phyloP scores from a whole-genome alignment of 1,140 invertebrate genomes.

The Drosophila fuyamai region DNA sequence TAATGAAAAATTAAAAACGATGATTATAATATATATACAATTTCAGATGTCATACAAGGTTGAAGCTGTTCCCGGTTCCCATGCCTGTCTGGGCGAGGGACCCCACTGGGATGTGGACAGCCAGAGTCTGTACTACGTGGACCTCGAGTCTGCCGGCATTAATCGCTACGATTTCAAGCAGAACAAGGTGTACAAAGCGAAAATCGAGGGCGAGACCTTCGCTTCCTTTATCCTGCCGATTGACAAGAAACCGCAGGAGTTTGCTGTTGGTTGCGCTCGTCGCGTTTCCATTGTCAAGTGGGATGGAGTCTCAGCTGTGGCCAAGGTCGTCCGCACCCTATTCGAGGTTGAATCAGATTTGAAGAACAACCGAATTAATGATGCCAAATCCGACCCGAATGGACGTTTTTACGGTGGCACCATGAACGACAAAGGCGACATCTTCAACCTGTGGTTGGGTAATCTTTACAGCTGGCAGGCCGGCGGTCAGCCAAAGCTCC shows the following conservation, averaged over 20 bases:
- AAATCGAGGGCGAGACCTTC: conserved; percentile 85
- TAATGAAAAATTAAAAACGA: conserved; percentile 5
- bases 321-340: conserved; percentile 85
- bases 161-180: conserved; percentile 87
- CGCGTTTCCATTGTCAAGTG: conserved; percentile 88
- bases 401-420: conserved; percentile 90
- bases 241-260: conserved; percentile 86
- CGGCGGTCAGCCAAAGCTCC: conserved; percentile 87
- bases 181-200: conserved; percentile 84
- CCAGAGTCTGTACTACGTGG: conserved; percentile 89
- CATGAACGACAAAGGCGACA: conserved; percentile 86
- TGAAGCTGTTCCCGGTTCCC: conserved; percentile 73
- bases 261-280: conserved; percentile 88
- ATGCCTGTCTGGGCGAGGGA: conserved; percentile 86
- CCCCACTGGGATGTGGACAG: conserved; percentile 89
- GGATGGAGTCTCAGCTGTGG: conserved; percentile 86
- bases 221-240: conserved; percentile 89
- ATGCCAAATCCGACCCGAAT: conserved; percentile 93
- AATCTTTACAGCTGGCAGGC: conserved; percentile 85
- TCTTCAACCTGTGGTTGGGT: conserved; percentile 86
- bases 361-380: conserved; percentile 90
- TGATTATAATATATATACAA: not conserved
- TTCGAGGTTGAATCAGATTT: conserved; percentile 87
- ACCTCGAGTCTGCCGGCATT: conserved; percentile 87
- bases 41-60: conserved; percentile 81